phyloP scores from a whole-genome alignment of 2,797 vertebrate genomes.

The Pampus argenteus region DNA sequence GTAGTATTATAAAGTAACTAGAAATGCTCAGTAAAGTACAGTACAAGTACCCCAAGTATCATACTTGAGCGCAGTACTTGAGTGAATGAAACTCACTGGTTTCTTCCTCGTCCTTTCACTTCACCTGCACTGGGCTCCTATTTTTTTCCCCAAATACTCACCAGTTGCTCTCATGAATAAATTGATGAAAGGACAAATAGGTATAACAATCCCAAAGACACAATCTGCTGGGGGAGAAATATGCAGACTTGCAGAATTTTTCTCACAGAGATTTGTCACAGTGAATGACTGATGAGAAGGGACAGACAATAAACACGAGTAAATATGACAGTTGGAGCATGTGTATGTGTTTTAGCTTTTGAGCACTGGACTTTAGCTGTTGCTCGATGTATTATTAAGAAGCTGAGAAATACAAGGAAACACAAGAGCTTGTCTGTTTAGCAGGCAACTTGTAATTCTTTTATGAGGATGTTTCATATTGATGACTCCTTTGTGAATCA shows the following conservation, averaged over 20 bases:
- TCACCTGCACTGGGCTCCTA: slow-evolving; percentile 40
- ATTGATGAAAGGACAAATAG: slow-evolving; percentile 59
- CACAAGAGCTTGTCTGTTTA: slow-evolving; percentile 66
- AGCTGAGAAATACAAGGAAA: slow-evolving; percentile 57
- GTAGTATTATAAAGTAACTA: not conserved
- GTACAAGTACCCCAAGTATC: not conserved
- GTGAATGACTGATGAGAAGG: slow-evolving; percentile 81
- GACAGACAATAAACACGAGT: slow-evolving; percentile 60
- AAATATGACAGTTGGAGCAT: slow-evolving; percentile 55
- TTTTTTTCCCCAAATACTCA: slow-evolving; percentile 34
- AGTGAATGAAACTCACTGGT: not conserved
- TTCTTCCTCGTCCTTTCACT: slow-evolving; percentile 1
- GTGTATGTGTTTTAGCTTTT: slow-evolving; percentile 38
- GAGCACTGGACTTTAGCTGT: slow-evolving; percentile 47
- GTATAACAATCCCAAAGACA: slow-evolving; percentile 55
- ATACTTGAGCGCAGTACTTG: no score
- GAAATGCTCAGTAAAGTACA: not conserved
- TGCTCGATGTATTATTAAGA: slow-evolving; percentile 76
- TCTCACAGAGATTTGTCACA: slow-evolving; percentile 76
- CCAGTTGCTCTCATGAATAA: slow-evolving; percentile 67
- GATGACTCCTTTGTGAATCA: slow-evolving; percentile 69
- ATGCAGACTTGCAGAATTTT: slow-evolving; percentile 80
- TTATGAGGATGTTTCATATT: slow-evolving; percentile 77
- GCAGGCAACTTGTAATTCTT: slow-evolving; percentile 66
- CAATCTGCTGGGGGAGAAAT: slow-evolving; percentile 72